phyloP scores from a whole-genome alignment of 2,888 invertebrate species.

The Dolomedes plantarius region DNA sequence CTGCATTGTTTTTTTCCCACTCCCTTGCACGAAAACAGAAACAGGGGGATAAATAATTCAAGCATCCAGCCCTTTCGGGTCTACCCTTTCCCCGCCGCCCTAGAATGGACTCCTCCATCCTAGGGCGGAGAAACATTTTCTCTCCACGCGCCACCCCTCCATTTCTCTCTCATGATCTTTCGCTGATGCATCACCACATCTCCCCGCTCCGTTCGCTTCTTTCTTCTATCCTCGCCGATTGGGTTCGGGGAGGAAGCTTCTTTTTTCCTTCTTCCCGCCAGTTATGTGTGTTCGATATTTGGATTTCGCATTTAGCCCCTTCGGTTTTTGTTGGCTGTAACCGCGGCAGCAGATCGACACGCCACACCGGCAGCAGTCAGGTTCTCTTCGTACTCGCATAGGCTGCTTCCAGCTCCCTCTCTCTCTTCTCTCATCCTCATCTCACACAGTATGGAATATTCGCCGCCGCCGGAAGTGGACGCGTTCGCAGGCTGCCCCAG shows the following conservation, averaged over 20 bases:
- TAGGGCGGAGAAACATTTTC: conserved; percentile 35
- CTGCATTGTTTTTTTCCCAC: too few species aligned
- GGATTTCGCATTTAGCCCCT: neutral
- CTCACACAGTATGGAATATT: neutral
- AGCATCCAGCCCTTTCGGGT: neutral
- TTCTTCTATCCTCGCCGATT: neutral
- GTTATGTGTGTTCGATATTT: neutral
- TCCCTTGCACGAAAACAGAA: too few species aligned
- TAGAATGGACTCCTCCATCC: conserved; percentile 49
- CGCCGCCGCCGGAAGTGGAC: neutral
- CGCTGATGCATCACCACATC: conserved; percentile 38
- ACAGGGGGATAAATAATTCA: too few species aligned
- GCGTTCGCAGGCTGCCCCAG: neutral
- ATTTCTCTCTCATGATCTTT: conserved; percentile 43
- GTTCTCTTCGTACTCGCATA: neutral
- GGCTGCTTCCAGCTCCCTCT: conserved; percentile 6
- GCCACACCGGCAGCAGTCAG: neutral
- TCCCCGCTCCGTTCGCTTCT: neutral
- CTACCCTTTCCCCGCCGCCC: neutral
- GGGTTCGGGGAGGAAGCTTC: neutral
- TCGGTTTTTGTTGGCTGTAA: neutral
- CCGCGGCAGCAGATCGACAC: neutral
- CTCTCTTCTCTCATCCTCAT: neutral
- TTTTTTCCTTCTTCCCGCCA: neutral
- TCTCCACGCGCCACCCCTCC: neutral